Evolutionary conservation across 2,888 invertebrate genomes (phyloP).

Genomic region (Dicranocentrus wangi): DNA sequence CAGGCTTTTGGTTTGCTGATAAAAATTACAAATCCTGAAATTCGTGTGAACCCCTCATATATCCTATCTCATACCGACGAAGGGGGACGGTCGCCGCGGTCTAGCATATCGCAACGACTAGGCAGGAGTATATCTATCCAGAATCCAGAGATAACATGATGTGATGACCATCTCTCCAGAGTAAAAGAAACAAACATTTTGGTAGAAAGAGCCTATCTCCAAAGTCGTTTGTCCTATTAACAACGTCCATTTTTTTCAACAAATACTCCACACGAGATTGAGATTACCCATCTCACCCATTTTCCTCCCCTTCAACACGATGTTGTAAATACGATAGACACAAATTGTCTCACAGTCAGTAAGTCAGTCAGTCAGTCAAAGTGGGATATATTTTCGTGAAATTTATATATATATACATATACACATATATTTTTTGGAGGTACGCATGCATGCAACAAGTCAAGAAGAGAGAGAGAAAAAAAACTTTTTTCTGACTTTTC

Average conservation of each 20-base stretch:
- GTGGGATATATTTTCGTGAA: not conserved
- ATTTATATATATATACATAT: no score
- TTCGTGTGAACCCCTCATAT: slow-evolving; percentile 3
- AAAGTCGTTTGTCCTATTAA: no score
- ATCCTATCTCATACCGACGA: no score
- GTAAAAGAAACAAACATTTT: no score
- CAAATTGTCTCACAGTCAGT: slow-evolving; percentile 25
- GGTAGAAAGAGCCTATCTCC: no score
- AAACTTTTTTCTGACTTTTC: not conserved
- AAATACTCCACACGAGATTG: not conserved
- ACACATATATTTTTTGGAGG: not conserved
- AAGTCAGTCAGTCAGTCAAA: slow-evolving; percentile 26
- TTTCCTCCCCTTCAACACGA: slow-evolving; percentile 1
- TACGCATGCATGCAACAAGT: slow-evolving; percentile 21
- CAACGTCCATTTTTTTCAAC: not conserved
- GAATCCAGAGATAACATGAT: no score
- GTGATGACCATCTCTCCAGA: no score
- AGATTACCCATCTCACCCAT: slow-evolving; percentile 39
- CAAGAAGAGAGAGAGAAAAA: not conserved
- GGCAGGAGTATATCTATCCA: no score
- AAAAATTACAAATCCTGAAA: not conserved
- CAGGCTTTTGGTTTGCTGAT: no score
- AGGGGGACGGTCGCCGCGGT: no score
- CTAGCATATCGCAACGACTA: no score
- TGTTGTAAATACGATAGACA: not conserved